Evolutionary conservation across 2,797 vertebrate species (phyloP), one percentile per base, ranked within the genome.

Genomic region (Micromesistius poutassou): DNA sequence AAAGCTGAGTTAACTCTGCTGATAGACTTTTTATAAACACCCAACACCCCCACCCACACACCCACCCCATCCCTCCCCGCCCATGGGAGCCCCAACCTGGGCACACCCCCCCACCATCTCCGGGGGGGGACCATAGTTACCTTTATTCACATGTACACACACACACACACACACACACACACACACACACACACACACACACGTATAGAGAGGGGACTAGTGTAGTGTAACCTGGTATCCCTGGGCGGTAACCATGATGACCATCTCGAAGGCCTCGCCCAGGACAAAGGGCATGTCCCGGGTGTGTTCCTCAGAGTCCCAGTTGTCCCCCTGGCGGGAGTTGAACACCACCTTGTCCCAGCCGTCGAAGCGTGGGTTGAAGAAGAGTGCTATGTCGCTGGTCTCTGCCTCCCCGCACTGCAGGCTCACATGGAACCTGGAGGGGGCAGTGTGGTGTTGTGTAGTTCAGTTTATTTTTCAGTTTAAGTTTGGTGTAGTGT

Each of bases 281-380:
- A 85, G 89, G 68, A 31, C 36, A 81, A 96, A 94, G 2, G 95
- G 95, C 87, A 94, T 87, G 0, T 80, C 79, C 0, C 55, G 86
- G 28, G 91, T 85, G 81, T 89, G 92, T 4, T 93, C 90, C 81
- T 94, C 91, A 0, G 30, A 74, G 0, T 77, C 86, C 94, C 94
- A 94, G 30, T 30, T 19, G 0, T 90, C 93, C 0, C 81, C 35
- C 79, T 90, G 81, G 16, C 81, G 85, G 1, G 84, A 82, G 91
- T 96, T 96, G 83, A 96, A 94, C 30, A 96, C 93, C 76, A 95
- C 92, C 28, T 95, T 94, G 82, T 94, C 93, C 72, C 91, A 50
- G 3, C 92, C 80, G 0, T 94, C 94, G 3, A 95, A 90, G 0
- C 92, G 92, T 1, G 95, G 94, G 79, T 94, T 94, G 77, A 95